Evolutionary conservation across 2,113 vertebrate species (phyloP), one percentile per base, ranked within the genome.

Genomic region (Amblyopsis rosae): DNA sequence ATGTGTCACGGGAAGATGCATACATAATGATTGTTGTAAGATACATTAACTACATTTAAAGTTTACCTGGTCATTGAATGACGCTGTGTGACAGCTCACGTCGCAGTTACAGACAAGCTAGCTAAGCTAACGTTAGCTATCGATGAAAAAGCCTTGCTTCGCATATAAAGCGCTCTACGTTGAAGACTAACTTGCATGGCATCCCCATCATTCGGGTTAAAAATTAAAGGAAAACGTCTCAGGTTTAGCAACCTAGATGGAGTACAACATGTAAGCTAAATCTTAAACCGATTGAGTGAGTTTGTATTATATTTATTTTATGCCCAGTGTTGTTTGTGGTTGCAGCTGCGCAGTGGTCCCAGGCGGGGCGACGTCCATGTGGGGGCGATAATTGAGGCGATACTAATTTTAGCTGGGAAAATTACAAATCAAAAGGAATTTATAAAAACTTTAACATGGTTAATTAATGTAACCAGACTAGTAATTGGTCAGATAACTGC

Each of bases 81-180:
- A 46, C 35, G 35, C 15, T 13, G 59, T 46, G 41, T 61, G 33
- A 46, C 12, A 45, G 59, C 59, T 12, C 7, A 35, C 9, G 13
- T 3, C 10, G 10, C 41, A 9, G n/a, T 15, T 35, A 35, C 4
- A 47, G 17, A 17, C 12, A 61, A 12, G 71, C 78, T 73, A 80
- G 70, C 49, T 59, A 68, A 26, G 85, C 86, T 49, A 46, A 35
- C 74, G 82, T 62, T 66, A 79, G 67, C 85, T 85, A 86, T 56
- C 64, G 69, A 57, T 56, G 70, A 9, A 13, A 69, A 26, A 70
- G 16, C 62, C 65, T 69, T 76, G 80, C 73, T 82, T 76, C 7
- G 35, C 5, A 41, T 41, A 41, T 41, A 41, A 41, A 41, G 35
- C 35, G 35, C 7, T 41, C 35, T 41, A 41, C 35, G 35, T 41